Conservation (phyloP, 2,113 vertebrate species). For the Dissostichus mawsoni region DNA sequence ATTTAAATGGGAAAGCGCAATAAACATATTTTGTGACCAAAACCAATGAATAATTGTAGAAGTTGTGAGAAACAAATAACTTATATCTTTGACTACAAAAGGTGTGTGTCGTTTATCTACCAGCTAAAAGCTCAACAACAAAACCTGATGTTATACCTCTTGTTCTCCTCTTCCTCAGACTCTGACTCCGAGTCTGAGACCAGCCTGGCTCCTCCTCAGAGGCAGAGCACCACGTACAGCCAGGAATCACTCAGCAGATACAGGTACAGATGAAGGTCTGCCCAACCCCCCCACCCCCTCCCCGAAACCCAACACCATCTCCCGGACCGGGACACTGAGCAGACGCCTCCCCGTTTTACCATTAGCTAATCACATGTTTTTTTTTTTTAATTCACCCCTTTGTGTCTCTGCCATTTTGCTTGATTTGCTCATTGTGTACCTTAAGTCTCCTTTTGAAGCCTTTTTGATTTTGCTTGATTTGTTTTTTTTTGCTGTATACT, state of each 20-base stretch:
- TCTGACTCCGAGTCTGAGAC: slow-evolving; percentile 83
- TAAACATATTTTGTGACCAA: too few relatives aligned
- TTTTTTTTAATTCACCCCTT: slow-evolving; percentile 15
- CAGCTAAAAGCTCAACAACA: too few relatives aligned
- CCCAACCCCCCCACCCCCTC: slow-evolving; percentile 26
- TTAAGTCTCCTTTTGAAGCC: slow-evolving; percentile 25
- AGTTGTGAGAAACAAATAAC: too few relatives aligned
- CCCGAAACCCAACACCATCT: slow-evolving; percentile 63
- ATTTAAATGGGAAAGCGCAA: too few relatives aligned
- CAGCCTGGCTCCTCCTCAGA: slow-evolving; percentile 67
- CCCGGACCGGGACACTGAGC: slow-evolving; percentile 65
- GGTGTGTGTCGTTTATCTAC: too few relatives aligned
- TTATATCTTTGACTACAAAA: too few relatives aligned
- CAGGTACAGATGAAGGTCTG: slow-evolving; percentile 85
- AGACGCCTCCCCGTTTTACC: slow-evolving; percentile 20
- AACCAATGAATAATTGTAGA: too few relatives aligned
- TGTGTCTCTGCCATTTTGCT: slow-evolving; percentile 31
- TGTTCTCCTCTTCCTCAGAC: slow-evolving; percentile 55
- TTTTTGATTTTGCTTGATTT: slow-evolving; percentile 43
- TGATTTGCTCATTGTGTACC: slow-evolving; percentile 44
- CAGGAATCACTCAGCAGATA: slow-evolving; percentile 84
- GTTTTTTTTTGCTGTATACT: slow-evolving; percentile 65
- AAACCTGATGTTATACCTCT: not conserved
- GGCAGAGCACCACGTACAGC: slow-evolving; percentile 76
- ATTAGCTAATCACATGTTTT: slow-evolving; percentile 36